Base-by-base conservation (phyloP, 2,113 vertebrate species). In the Symphodus melops region DNA sequence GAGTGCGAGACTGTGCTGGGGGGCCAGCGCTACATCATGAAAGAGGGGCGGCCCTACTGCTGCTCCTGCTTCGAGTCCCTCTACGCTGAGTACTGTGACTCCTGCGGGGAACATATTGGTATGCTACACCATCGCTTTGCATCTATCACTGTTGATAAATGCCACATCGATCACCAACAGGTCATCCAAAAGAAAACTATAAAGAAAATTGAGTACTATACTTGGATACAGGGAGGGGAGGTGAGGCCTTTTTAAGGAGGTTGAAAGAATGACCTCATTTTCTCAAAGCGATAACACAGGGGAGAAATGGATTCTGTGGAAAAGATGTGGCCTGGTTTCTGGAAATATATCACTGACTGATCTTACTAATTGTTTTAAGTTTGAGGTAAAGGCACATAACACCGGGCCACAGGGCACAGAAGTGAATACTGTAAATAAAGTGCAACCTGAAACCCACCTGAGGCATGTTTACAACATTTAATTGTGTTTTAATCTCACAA, bases 11-110 rank as follows among this genome's bases (percentile, higher is more conserved):
- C 96, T 0, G 96, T 96, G 62, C 93, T 99, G 77, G 98, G 98
- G 0, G 98, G 98, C 13, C 98, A 99, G 93, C 95, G 98, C 60
- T 99, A 99, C 93, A 99, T 99, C 93, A 99, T 99, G 98, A 99
- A 99, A 93, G 98, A 99, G 1, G 97, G 98, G 9, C 90, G 97
- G 10, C 98, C 98, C 14, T 99, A 99, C 93, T 99, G 98, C 89
- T 99, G 98, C 92, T 94, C 93, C 93, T 99, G 98, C 92, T 99
- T 99, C 0, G 96, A 99, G 93, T 97, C 97, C 56, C 92, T 99
- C 72, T 99, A 99, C 0, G 97, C 98, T 0, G 98, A 99, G 79
- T 98, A 97, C 86, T 99, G 98, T 1, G 97, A 99, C 89, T 97
- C 97, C 81, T 99, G 98, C 0, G 98, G 98, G 71, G 96, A 99